Evolutionary conservation across 2,797 vertebrate species (phyloP).

Genomic region (Prunella strophiata): DNA sequence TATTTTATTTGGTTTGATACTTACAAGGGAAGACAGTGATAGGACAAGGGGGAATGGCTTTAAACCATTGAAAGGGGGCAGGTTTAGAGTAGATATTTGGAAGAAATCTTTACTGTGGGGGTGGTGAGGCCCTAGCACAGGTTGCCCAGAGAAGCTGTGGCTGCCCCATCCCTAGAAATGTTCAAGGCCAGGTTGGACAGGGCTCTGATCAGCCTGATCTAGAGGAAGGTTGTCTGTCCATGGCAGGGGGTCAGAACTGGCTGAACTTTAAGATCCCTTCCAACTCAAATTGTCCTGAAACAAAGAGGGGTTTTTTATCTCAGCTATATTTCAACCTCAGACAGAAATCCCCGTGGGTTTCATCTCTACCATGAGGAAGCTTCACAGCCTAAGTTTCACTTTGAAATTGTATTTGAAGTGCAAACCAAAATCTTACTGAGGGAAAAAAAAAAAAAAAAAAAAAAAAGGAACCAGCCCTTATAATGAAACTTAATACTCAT

Average conservation of each 20-base stretch:
- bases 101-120: neutral
- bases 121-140: neutral
- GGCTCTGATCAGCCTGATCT: neutral
- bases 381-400: neutral
- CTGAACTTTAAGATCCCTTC: neutral
- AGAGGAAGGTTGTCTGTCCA: neutral
- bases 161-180: neutral
- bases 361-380: neutral
- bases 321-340: neutral
- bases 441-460: fast-evolving
- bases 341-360: neutral
- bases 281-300: neutral
- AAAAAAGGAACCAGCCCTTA: fast-evolving
- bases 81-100: neutral
- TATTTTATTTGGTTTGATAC: neutral
- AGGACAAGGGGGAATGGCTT: neutral
- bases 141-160: neutral
- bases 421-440: neutral
- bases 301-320: neutral
- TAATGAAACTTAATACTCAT: neutral
- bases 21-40: neutral
- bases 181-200: neutral
- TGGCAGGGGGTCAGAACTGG: neutral
- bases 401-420: neutral
- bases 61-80: neutral